Conservation (phyloP, 2,113 vertebrate species). For the Indicator indicator region DNA sequence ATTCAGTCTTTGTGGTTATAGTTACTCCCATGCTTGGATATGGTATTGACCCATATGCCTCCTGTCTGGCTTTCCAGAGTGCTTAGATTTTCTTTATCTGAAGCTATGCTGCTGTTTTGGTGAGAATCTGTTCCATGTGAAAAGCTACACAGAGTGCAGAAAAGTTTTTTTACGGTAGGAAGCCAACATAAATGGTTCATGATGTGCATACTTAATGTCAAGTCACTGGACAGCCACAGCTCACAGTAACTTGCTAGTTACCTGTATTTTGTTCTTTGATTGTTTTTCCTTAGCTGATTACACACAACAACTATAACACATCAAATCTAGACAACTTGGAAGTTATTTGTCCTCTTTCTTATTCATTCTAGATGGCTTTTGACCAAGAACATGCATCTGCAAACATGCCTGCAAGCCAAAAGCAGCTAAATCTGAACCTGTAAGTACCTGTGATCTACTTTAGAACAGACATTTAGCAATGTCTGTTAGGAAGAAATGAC, state of each 20-base stretch:
- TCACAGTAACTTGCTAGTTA: neutral
- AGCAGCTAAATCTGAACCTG: neutral
- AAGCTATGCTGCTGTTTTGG: neutral
- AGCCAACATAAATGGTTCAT: neutral
- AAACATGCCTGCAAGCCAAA: neutral
- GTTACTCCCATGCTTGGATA: neutral
- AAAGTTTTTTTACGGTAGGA: neutral
- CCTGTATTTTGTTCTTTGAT: neutral
- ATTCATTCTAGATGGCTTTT: neutral
- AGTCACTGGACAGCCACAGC: neutral
- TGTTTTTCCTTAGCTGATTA: neutral
- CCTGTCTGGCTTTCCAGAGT: neutral
- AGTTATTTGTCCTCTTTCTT: constrained; percentile 6
- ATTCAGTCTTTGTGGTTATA: neutral
- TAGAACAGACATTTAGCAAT: neutral
- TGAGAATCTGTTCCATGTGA: neutral
- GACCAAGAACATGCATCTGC: neutral
- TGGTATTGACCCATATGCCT: neutral
- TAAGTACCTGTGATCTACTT: neutral
- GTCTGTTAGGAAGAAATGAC: neutral
- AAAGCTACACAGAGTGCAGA: neutral
- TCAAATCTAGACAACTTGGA: neutral
- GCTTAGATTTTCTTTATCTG: neutral
- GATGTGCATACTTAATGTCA: neutral
- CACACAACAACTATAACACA: neutral